These are phyloP conservation scores for Argyresthia goedartella DNA, from an alignment of 2,888 invertebrate species.

Conservation along the genomic window DNA sequence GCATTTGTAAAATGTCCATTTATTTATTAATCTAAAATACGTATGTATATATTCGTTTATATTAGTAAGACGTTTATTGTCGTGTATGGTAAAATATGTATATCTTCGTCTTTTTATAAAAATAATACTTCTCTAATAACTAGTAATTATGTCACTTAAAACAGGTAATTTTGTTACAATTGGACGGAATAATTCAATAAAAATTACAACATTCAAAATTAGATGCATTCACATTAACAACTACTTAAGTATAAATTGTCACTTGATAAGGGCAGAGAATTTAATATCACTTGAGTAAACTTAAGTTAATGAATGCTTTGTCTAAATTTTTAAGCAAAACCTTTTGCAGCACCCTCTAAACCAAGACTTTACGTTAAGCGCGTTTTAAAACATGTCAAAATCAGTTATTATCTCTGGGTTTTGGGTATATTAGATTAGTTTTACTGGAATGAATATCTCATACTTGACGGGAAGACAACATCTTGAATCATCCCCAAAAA, in stretches of 20 bases:
- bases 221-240: background rate
- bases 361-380: too few relatives aligned
- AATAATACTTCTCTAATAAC: background rate
- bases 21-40: background rate
- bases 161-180: conserved; percentile 3
- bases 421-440: too few relatives aligned
- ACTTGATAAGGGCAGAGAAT: conserved; percentile 7
- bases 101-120: background rate
- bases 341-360: too few relatives aligned
- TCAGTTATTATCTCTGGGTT: too few relatives aligned
- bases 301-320: conserved; percentile 12
- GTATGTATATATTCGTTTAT: background rate
- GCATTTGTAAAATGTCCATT: background rate
- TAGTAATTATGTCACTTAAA: conserved; percentile 5
- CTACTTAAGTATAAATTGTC: background rate
- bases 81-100: too few relatives aligned
- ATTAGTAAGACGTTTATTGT: background rate
- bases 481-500: too few relatives aligned
- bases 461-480: too few relatives aligned
- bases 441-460: too few relatives aligned
- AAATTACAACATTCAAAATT: background rate
- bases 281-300: conserved; percentile 24
- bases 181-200: conserved; percentile 3
- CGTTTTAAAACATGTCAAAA: too few relatives aligned
- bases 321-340: background rate